Percentiles rank a stretch among this genome's conserved stretches.
phyloP scores from a whole-genome alignment of 2,113 vertebrate genomes.

The Halcyon malimbica region DNA sequence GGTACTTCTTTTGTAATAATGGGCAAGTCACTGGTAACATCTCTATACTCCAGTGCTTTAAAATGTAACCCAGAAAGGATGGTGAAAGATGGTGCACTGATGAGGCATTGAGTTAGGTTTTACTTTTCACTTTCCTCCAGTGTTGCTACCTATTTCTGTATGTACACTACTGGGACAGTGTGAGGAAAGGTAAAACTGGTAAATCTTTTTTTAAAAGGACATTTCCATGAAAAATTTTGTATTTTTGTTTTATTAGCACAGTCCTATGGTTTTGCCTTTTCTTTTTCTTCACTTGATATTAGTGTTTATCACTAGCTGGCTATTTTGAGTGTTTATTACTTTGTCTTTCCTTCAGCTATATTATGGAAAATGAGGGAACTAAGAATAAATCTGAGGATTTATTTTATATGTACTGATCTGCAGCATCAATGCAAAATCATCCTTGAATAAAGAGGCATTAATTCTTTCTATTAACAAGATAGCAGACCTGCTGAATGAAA shows the following conservation, averaged over 20 bases:
- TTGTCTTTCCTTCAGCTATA: neutral
- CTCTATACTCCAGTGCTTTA: neutral
- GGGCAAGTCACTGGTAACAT: neutral
- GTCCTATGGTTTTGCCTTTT: neutral
- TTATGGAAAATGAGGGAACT: neutral
- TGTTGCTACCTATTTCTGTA: neutral
- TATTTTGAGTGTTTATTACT: neutral
- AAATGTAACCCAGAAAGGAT: neutral
- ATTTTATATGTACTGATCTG: neutral
- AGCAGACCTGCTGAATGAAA: neutral
- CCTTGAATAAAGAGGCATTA: neutral
- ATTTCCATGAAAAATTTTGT: neutral
- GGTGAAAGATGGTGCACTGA: neutral
- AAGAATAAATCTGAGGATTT: neutral
- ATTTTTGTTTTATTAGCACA: conserved; percentile 11
- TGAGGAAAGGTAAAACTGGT: neutral
- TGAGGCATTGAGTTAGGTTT: neutral
- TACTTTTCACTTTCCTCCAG: neutral
- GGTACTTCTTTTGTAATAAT: neutral
- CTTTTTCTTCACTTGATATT: neutral
- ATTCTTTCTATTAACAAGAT: neutral
- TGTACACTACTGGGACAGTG: neutral
- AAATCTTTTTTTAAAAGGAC: neutral
- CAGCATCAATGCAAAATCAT: neutral
- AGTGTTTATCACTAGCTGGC: neutral